phyloP scores from a whole-genome alignment of 2,888 invertebrate genomes.

The Trissolcus japonicus region DNA sequence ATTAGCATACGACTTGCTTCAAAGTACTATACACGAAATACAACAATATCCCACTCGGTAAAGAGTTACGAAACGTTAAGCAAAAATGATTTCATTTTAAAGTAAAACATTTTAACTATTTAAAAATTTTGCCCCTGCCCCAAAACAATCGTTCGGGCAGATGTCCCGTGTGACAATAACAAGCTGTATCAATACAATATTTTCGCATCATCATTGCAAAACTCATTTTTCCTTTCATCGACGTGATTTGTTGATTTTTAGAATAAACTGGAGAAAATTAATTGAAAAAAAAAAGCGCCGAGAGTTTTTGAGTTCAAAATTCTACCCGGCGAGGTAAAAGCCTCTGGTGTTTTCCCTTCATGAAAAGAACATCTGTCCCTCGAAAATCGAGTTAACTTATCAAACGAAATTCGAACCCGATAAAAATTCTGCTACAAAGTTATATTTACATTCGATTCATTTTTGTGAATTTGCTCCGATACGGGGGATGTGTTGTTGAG shows the following conservation, averaged over 20 bases:
- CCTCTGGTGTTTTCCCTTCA: not conserved
- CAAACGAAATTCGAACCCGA: conserved; percentile 29
- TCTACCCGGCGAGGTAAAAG: too few species aligned
- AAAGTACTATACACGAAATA: conserved; percentile 26
- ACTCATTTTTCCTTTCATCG: too few species aligned
- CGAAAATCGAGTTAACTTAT: conserved; percentile 28
- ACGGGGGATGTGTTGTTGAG: not conserved
- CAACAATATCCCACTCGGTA: conserved; percentile 8
- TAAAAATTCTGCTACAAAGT: conserved; percentile 37
- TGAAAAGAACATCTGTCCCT: conserved; percentile 9
- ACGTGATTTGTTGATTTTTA: too few species aligned
- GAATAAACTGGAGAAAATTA: too few species aligned
- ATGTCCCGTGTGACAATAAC: too few species aligned
- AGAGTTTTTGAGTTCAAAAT: too few species aligned
- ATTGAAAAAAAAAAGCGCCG: too few species aligned
- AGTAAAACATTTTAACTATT: too few species aligned
- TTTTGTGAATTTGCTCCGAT: not conserved
- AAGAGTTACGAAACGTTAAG: conserved; percentile 15
- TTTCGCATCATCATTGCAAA: too few species aligned
- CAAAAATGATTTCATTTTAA: conserved; percentile 16
- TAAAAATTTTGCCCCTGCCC: not conserved
- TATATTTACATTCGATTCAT: conserved; percentile 23
- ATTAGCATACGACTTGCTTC: conserved; percentile 38
- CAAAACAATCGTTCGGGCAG: not conserved
- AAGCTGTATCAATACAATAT: too few species aligned